Base-by-base conservation (phyloP, 2,113 vertebrate species). In the Anser cygnoides region DNA sequence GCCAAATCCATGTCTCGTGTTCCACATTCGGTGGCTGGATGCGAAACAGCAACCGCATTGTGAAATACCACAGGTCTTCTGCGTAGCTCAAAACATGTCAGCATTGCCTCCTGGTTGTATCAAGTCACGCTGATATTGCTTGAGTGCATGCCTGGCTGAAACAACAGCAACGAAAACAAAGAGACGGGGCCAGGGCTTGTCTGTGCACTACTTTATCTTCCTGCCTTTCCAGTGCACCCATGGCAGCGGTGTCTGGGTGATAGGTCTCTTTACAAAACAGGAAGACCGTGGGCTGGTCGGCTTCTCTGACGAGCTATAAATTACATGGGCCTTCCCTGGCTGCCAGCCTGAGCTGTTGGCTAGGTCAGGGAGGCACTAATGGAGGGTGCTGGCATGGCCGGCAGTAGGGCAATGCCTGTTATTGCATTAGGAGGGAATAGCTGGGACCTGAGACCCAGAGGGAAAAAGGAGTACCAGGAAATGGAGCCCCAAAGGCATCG, bases 331-430 rank as follows among this genome's bases (percentile, higher is more conserved):
- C 91, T 73, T 90, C 71, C 87, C 83, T 86, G 92, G 63, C 95
- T 90, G 37, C 59, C 85, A 63, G 87, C 82, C 91, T 16, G 59
- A 0, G 0, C 84, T 14, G 31, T 33, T 35, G 1, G 0, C 77
- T 37, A 14, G 77, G 70, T 35, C 59, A 77, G 84, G 91, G 67
- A 39, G 62, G 87, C 3, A 1, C 50, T 91, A 62, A 88, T 43
- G 87, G 75, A 86, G 75, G 83, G 59, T 74, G 59, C 84, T 28
- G 70, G 3, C 0, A 29, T 54, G 86, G 86, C 76, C 93, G 9
- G 90, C 4, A 49, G 95, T 82, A 82, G 86, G 84, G 54, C 94
- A 97, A 96, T 95, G 90, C 75, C 80, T 95, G 84, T 89, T 95
- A 93, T 87, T 92, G 95, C 89, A 70, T 92, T 92, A 70, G 77